These are phyloP conservation scores for Moxostoma hubbsi DNA, from an alignment of 2,797 vertebrate species.

Conservation along the genomic window DNA sequence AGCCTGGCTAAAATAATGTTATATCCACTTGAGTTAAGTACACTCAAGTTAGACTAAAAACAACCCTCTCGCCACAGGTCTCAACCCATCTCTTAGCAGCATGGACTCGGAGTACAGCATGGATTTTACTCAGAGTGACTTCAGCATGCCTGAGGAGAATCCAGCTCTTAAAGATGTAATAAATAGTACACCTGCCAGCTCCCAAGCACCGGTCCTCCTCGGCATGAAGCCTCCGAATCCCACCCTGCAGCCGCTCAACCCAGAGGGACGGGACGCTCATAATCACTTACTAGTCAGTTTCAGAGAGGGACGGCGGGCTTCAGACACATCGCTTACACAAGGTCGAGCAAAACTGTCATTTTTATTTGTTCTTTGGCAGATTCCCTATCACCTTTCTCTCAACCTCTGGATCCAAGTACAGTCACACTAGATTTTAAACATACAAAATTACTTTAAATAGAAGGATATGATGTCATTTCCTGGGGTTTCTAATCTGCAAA, in stretches of 20 bases:
- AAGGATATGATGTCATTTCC: too few species aligned
- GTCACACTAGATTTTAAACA: too few species aligned
- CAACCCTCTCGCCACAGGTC: slow-evolving; percentile 69
- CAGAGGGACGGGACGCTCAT: slow-evolving; percentile 87
- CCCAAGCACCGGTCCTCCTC: slow-evolving; percentile 78
- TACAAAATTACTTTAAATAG: too few species aligned
- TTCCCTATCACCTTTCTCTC: background rate
- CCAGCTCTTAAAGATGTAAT: slow-evolving; percentile 81
- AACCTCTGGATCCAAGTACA: background rate
- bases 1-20: too few species aligned
- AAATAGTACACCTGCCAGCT: slow-evolving; percentile 72
- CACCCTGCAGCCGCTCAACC: slow-evolving; percentile 84
- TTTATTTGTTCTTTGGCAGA: background rate
- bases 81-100: slow-evolving; percentile 90
- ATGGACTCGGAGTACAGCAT: slow-evolving; percentile 91
- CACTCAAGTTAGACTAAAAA: background rate
- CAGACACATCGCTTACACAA: slow-evolving; percentile 97
- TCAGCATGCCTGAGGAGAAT: slow-evolving; percentile 86
- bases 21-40: background rate
- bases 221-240: slow-evolving; percentile 86
- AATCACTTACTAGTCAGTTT: slow-evolving; percentile 96
- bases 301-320: slow-evolving; percentile 94
- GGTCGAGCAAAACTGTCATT: slow-evolving; percentile 73
- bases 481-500: too few species aligned
- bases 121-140: slow-evolving; percentile 88